Conservation (phyloP, 92 coral and sea anemone genomes). For the Palythoa heliodiscus region DNA sequence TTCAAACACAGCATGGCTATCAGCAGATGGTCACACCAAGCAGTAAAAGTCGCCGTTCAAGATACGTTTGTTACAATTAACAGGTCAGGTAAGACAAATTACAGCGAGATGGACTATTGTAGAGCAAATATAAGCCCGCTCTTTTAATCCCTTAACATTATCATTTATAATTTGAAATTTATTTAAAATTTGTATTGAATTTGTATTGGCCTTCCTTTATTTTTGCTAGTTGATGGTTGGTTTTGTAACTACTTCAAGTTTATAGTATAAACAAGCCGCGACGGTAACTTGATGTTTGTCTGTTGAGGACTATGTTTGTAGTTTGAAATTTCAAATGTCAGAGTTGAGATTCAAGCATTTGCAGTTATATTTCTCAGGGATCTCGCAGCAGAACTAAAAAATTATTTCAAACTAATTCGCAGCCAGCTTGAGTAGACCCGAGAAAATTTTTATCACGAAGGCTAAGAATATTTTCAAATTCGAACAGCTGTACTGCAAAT, state of each 20-base stretch:
- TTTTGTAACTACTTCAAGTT: background rate
- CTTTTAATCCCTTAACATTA: background rate
- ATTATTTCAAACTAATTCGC: no score
- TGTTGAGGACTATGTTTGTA: background rate
- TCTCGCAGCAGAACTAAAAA: no score
- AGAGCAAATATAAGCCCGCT: background rate
- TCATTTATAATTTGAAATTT: background rate
- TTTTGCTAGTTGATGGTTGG: no score
- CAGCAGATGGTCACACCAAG: background rate
- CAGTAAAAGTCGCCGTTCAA: background rate
- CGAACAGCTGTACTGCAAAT: background rate
- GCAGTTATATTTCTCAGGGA: no score
- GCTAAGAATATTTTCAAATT: background rate
- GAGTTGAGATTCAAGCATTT: background rate
- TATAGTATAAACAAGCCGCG: background rate
- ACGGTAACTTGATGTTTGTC: background rate
- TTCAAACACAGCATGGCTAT: background rate
- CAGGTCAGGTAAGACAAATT: background rate
- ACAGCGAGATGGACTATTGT: background rate
- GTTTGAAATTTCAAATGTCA: background rate
- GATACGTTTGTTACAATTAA: background rate
- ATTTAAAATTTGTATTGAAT: background rate
- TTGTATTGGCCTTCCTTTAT: background rate
- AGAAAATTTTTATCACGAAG: no score
- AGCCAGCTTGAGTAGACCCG: no score